Evolutionary conservation across 2,888 invertebrate species (phyloP), one percentile per base, ranked within the genome.

Genomic region (Netelia melanura): DNA sequence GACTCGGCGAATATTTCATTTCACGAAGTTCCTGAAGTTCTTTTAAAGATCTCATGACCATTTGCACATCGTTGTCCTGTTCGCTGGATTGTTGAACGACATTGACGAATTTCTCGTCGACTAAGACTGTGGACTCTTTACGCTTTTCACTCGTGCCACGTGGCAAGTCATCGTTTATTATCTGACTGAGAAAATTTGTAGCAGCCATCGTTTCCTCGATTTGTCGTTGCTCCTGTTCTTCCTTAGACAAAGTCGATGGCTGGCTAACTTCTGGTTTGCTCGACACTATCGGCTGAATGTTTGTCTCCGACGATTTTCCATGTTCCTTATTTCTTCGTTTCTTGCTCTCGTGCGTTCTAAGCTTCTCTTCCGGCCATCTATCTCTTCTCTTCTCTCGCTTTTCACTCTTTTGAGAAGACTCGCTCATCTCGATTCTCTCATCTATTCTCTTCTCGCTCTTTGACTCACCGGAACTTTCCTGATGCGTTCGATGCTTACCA

Each of bases 191-290:
- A 61, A 93, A 92, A 88, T 93, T 94, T 8, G 94, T 94, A 17
- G 94, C 94, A 1, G 94, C 94, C 80, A 93, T 92, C 2, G 94
- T 94, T 85, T 94, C 94, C 64, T 94, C 94, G 76, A 93, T 93
- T 78, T 93, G 92, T 23, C 91, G 88, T 62, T 92, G 92, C 72
- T 93, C 93, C 84, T 92, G 92, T 67, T 93, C 93, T 56, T 93
- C 92, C 75, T 90, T 92, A 3, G 90, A 88, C 9, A 93, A 85
- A 11, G 87, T 79, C 14, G 89, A 65, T 54, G 25, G 62, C 10
- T 56, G 77, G 21, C 30, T 82, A 1, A 67, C 44, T 11, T 84
- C 82, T 0, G 52, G 61, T 14, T 83, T 87, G 1, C 56, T 3
- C 10, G 72, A 25, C 8, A 65, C 23, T 8, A 58, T 58, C 58